Conservation (phyloP, 2,888 invertebrate genomes). For the Trichogramma dendrolimi region DNA sequence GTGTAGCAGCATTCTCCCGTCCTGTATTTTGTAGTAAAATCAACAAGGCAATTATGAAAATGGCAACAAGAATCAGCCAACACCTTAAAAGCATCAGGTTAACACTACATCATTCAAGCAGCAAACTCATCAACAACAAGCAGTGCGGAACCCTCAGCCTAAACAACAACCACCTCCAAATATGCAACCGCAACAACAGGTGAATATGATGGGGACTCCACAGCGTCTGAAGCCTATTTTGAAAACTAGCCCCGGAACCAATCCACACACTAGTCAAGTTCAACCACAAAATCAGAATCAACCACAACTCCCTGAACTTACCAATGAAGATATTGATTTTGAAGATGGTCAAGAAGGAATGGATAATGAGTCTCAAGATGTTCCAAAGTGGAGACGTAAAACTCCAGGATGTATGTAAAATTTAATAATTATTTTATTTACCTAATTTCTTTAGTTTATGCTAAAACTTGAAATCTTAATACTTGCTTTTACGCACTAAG, state of each 20-base stretch:
- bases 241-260: conserved; percentile 35
- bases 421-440: not conserved
- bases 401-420: conserved; percentile 41
- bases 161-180: conserved; percentile 26
- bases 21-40: conserved; percentile 50
- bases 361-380: conserved; percentile 35
- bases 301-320: conserved; percentile 4
- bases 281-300: conserved; percentile 15
- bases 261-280: conserved; percentile 12
- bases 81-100: conserved; percentile 39
- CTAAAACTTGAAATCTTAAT: not conserved
- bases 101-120: conserved; percentile 32
- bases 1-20: conserved; percentile 51
- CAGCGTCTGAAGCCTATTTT: conserved; percentile 48
- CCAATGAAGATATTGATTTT: conserved; percentile 17
- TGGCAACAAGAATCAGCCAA: conserved; percentile 36
- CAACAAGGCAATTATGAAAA: conserved; percentile 44
- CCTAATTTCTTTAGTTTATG: not conserved
- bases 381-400: conserved; percentile 45
- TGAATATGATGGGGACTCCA: conserved; percentile 23
- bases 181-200: conserved; percentile 25
- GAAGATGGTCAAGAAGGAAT: conserved; percentile 25
- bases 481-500: not conserved
- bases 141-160: conserved; percentile 14
- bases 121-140: conserved; percentile 27